Percentiles rank a stretch among this genome's conserved stretches.
These are phyloP conservation scores for Oreochromis aureus DNA, from an alignment of 2,113 vertebrate species.

Conservation along the genomic window DNA sequence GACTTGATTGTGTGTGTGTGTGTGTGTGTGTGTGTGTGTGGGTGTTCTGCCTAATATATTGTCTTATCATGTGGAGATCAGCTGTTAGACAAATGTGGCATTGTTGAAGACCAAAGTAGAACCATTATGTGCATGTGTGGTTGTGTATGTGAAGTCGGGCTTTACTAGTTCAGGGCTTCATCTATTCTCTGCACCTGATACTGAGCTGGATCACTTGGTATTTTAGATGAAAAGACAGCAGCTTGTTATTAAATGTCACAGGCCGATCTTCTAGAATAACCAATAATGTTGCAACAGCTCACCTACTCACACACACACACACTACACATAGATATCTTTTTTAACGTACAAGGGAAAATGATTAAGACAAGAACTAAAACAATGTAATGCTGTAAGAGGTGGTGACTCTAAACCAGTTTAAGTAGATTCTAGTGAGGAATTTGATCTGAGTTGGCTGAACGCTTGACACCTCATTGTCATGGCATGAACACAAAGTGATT, in stretches of 20 bases:
- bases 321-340: neutral
- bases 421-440: neutral
- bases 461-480: neutral
- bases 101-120: constrained; percentile 37
- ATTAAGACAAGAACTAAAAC: neutral
- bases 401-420: neutral
- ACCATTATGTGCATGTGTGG: neutral
- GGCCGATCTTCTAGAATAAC: constrained; percentile 55
- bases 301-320: neutral
- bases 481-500: neutral
- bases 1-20: neutral
- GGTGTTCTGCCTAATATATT: constrained; percentile 30
- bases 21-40: neutral
- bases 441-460: neutral
- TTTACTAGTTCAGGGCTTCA: constrained; percentile 27
- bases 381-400: neutral
- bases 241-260: constrained; percentile 57
- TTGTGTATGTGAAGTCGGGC: neutral
- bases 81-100: constrained; percentile 49
- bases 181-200: constrained; percentile 37
- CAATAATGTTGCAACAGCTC: constrained; percentile 36
- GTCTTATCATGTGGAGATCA: constrained; percentile 49
- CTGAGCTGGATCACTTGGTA: constrained; percentile 30
- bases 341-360: neutral
- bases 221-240: constrained; percentile 32